phyloP scores from a whole-genome alignment of 2,888 invertebrate genomes.

The Pseudolycoriella hygida region DNA sequence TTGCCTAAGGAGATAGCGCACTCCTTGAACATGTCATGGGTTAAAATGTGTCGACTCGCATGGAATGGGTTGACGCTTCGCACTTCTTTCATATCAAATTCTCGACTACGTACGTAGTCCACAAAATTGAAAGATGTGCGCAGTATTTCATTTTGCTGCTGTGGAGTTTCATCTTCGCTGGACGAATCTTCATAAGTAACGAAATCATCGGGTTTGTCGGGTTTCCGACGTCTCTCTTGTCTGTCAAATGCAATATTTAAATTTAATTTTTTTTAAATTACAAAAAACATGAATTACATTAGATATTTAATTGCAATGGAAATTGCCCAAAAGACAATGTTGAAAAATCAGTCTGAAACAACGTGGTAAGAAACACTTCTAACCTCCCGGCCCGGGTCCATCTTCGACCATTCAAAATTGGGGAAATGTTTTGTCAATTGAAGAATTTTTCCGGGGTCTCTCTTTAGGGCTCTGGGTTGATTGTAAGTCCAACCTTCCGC shows the following conservation, averaged over 20 bases:
- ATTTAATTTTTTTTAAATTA: not conserved
- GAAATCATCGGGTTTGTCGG: slow-evolving; percentile 81
- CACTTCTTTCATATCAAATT: slow-evolving; percentile 51
- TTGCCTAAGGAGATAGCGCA: slow-evolving; percentile 65
- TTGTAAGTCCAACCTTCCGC: no score
- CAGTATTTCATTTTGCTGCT: slow-evolving; percentile 51
- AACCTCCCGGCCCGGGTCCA: no score
- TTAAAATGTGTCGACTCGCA: slow-evolving; percentile 73
- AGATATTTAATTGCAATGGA: no score
- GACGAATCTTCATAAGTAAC: slow-evolving; percentile 78
- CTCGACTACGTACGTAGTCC: slow-evolving; percentile 65
- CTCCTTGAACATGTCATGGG: slow-evolving; percentile 77
- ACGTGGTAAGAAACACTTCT: no score
- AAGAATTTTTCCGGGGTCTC: no score
- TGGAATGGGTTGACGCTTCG: slow-evolving; percentile 58
- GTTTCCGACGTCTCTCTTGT: slow-evolving; percentile 56
- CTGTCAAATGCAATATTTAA: slow-evolving; percentile 18
- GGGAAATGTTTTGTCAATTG: no score
- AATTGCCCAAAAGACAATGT: no score
- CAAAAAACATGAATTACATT: not conserved
- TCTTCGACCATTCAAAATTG: no score
- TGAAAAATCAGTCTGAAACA: no score
- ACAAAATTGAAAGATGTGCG: slow-evolving; percentile 72
- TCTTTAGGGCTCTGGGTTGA: no score
- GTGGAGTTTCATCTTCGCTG: slow-evolving; percentile 64